Evolutionary conservation across 2,113 vertebrate species (phyloP), one percentile per base, ranked within the genome.

Genomic region (Capreolus pygargus): DNA sequence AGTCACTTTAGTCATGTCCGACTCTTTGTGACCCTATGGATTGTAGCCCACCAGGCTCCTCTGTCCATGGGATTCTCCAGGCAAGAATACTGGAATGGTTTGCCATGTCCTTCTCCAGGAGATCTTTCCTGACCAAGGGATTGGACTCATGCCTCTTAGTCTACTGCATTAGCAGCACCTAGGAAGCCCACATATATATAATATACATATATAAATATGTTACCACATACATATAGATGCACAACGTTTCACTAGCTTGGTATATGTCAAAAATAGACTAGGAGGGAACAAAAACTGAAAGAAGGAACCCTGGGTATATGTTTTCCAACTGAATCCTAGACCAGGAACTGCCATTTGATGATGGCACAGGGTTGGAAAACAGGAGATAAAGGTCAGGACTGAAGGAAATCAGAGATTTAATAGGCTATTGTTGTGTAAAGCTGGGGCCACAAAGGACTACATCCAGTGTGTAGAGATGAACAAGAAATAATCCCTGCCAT

Each of bases 91-190:
- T 12, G 19, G 5, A 70, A 21, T 39, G n/a, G n/a, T 70, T 70
- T 23, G 8, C n/a, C n/a, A 70, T 39, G 5, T 39, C 5, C n/a
- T 70, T 70, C n/a, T 23, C 67, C 10, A 23, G n/a, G 67, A 70
- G 11, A 70, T 12, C 36, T 39, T 70, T 70, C 19, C 67, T 70
- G 67, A 39, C 1, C 67, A 12, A 70, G 5, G 19, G n/a, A 70
- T 39, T 70, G n/a, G 39, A 39, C 19, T 21, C n/a, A 39, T 39
- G 19, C 10, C 16, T 70, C 64, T 36, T 70, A 23, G n/a, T 39
- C 19, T 70, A 39, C n/a, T 12, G 67, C 19, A 70, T 23, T 70
- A 6, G 19, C 0, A 1, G 19, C 67, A 70, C 10, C n/a, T 23
- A 70, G 67, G 67, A 39, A 39, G 67, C 21, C 33, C 33, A 52